Percentiles rank a stretch among this genome's conserved stretches.
These are phyloP conservation scores for Coleophora flavipennella DNA, from an alignment of 2,888 invertebrate species.

Conservation along the genomic window DNA sequence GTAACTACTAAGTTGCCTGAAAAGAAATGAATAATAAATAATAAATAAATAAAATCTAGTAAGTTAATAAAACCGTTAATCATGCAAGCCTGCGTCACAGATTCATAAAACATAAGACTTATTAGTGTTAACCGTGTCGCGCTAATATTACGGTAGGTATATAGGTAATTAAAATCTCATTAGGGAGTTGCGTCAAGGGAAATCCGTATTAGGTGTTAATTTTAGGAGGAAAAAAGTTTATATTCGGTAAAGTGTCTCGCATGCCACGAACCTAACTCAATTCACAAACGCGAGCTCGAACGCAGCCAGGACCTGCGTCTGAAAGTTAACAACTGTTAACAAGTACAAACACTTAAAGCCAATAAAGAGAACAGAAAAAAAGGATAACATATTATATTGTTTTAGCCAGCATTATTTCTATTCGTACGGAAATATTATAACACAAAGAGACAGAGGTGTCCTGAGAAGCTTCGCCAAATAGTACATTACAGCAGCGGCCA, in stretches of 20 bases:
- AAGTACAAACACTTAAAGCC: conserved; percentile 5
- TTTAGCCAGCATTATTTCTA: too few species aligned
- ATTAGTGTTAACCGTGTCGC: conserved; percentile 5
- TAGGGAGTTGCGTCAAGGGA: not conserved
- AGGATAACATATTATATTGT: too few species aligned
- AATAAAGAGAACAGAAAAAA: too few species aligned
- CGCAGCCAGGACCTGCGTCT: conserved; percentile 38
- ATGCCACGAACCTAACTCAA: conserved; percentile 67
- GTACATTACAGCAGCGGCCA: too few species aligned
- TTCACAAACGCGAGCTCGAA: conserved; percentile 53
- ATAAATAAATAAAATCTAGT: too few species aligned
- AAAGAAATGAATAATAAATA: too few species aligned
- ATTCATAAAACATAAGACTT: not conserved
- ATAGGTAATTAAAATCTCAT: conserved; percentile 3
- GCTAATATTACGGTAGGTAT: conserved; percentile 12
- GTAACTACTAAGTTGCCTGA: too few species aligned
- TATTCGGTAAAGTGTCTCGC: conserved; percentile 14
- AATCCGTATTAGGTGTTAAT: too few species aligned
- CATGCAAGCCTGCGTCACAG: not conserved
- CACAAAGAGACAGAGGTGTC: too few species aligned
- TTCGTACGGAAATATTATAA: too few species aligned
- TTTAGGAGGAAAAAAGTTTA: too few species aligned
- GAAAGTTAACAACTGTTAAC: conserved; percentile 23
- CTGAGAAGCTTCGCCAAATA: too few species aligned
- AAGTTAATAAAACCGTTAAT: not conserved